Evolutionary conservation across 2,797 vertebrate species (phyloP), one percentile per base, ranked within the genome.

Genomic region (Pipistrellus pygmaeus): DNA sequence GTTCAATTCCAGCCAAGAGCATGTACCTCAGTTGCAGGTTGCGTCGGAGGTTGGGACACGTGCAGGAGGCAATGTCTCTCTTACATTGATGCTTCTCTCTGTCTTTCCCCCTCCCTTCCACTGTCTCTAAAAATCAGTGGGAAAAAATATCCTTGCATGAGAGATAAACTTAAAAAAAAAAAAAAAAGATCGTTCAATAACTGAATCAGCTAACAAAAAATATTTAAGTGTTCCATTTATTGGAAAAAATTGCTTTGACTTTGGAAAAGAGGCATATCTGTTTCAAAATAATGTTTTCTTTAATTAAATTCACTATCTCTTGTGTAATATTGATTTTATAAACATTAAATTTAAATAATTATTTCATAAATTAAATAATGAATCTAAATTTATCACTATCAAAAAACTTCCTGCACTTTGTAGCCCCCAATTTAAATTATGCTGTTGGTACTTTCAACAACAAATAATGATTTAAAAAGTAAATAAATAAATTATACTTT

Each of bases 211-310:
- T 44, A 25, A 66, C 80, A 84, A 64, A 64, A 83, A 91, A 17
- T 10, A 38, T 84, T 91, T n/a, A 51, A 51, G 5, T 44, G 14
- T 66, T 44, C 13, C 17, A 48, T 20, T 21, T 84, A 20, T 91
- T 76, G 55, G 35, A 7, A 76, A 75, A 35, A 76, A 66, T 32
- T 66, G 35, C 9, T 84, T 75, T 75, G 21, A 55, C 30, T 76
- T 66, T 76, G 14, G 20, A 41, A 48, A 25, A 66, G 15, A 75
- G 41, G 20, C 0, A 44, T 73, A 62, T 53, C 21, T 76, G 46
- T 84, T 88, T 38, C n/a, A 88, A 51, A 88, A 88, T 64, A 64
- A 87, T 27, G n/a, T 35, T 66, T 46, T 30, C 21, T 48, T 48
- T 8, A 62, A 48, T 62, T 76, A 76, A 64, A 21, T 30, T 38